Conservation (phyloP, 2,888 invertebrate genomes). For the Parasteatoda lunata region DNA sequence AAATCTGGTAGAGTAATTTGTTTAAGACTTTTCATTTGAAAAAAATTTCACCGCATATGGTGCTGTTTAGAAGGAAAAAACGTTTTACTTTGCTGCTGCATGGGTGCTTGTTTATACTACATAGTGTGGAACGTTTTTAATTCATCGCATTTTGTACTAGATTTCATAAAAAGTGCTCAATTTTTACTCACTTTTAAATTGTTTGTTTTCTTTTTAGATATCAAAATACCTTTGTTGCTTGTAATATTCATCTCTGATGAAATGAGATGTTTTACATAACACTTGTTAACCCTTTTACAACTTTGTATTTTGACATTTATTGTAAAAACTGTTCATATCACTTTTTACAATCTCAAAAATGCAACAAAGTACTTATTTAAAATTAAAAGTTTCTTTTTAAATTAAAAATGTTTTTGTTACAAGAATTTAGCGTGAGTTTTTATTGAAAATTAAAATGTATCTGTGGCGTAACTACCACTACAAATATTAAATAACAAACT, state of each 20-base stretch:
- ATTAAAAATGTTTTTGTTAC: too few species aligned
- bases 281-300: not conserved
- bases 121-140: conserved; percentile 27
- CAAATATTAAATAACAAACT: too few species aligned
- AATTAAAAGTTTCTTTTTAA: too few species aligned
- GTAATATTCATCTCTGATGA: not conserved
- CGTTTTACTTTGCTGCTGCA: not conserved
- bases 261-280: not conserved
- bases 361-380: too few species aligned
- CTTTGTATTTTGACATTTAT: not conserved
- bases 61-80: conserved; percentile 18
- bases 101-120: conserved; percentile 53
- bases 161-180: conserved; percentile 47
- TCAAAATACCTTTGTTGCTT: not conserved
- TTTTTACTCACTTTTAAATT: conserved; percentile 13
- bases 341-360: not conserved
- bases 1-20: too few species aligned
- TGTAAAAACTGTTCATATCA: not conserved
- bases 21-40: too few species aligned
- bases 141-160: conserved; percentile 35
- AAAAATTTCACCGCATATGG: not conserved
- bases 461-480: too few species aligned
- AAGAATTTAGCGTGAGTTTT: too few species aligned
- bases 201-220: not conserved
- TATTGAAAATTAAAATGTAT: too few species aligned